Evolutionary conservation across 2,797 vertebrate genomes (phyloP).

Genomic region (Chelmon rostratus): DNA sequence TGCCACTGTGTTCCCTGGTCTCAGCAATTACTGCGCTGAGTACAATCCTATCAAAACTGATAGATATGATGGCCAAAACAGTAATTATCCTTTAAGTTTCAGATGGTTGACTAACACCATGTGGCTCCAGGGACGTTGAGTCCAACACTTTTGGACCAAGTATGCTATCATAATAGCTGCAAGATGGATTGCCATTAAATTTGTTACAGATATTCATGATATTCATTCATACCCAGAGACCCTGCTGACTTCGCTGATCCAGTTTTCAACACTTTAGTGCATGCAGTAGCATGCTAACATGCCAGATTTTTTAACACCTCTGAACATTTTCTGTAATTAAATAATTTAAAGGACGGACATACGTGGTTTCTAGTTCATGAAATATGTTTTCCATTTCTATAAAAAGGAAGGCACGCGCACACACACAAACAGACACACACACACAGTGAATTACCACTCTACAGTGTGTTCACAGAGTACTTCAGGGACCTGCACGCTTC

Average conservation of each 20-base stretch:
- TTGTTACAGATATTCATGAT: no score
- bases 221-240: not conserved
- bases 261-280: not conserved
- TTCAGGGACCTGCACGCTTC: conserved; percentile 59
- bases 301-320: not conserved
- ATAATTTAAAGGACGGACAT: not conserved
- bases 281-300: not conserved
- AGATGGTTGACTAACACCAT: not conserved
- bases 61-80: not conserved
- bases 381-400: conserved; percentile 6
- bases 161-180: not conserved
- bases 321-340: not conserved
- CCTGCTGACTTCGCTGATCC: not conserved
- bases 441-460: conserved; percentile 25
- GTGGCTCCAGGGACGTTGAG: not conserved
- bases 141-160: not conserved
- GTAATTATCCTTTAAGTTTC: not conserved
- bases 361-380: not conserved
- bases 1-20: not conserved
- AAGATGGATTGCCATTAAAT: not conserved
- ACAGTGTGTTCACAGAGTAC: conserved; percentile 52
- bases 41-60: not conserved
- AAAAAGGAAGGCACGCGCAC: not conserved
- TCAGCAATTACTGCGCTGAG: no score
- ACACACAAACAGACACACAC: conserved; percentile 24